Evolutionary conservation across 2,888 invertebrate genomes (phyloP).

Genomic region (Cerastis rubricosa): DNA sequence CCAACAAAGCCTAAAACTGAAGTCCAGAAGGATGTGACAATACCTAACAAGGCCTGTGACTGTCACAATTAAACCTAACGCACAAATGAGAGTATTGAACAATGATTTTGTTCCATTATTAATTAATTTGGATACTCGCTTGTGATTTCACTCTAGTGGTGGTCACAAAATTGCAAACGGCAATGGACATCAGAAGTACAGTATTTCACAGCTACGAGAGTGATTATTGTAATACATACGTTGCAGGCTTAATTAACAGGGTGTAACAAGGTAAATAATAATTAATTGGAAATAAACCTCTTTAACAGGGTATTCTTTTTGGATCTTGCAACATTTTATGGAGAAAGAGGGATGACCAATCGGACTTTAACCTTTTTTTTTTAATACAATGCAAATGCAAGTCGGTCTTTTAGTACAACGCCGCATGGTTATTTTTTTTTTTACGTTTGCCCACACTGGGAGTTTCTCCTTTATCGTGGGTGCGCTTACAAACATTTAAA

Average conservation of each 20-base stretch:
- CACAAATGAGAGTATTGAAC: conserved; percentile 1
- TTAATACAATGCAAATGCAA: neutral
- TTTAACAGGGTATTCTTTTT: neutral
- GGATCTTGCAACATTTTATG: neutral
- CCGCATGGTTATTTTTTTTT: too few relatives aligned
- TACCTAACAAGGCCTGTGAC: neutral
- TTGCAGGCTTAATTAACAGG: neutral
- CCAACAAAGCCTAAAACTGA: neutral
- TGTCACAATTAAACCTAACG: conserved; percentile 7
- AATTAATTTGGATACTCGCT: conserved; percentile 18
- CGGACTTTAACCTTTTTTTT: too few relatives aligned
- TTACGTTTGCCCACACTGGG: too few relatives aligned
- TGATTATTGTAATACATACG: neutral
- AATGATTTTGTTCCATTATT: conserved; percentile 11
- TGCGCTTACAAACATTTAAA: too few relatives aligned
- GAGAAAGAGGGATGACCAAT: neutral
- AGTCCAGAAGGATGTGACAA: neutral
- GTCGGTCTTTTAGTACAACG: neutral
- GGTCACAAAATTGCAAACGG: conserved; percentile 9
- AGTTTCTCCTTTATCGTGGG: too few relatives aligned
- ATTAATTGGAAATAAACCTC: neutral
- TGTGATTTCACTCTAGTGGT: conserved; percentile 12
- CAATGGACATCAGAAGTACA: neutral
- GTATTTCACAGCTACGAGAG: neutral
- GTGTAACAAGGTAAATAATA: neutral